These are phyloP conservation scores for Cabera pusaria DNA, from an alignment of 2,888 invertebrate genomes.

Conservation along the genomic window DNA sequence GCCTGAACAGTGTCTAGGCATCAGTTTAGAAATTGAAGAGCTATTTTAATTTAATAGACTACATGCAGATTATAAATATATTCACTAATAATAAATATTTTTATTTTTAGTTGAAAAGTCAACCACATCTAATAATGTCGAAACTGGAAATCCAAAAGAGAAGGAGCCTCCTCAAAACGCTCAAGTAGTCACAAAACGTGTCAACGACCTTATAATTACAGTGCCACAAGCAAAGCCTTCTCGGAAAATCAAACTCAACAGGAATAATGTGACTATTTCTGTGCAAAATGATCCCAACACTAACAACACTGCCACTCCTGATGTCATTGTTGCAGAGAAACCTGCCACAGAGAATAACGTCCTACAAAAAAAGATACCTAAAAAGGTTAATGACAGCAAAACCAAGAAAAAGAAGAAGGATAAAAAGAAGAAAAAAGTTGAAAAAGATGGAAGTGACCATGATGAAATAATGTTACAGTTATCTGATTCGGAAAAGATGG, in stretches of 20 bases:
- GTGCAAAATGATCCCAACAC: slow-evolving; percentile 13
- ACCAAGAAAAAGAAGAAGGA: slow-evolving; percentile 59
- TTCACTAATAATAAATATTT: too few relatives aligned
- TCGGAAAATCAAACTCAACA: slow-evolving; percentile 70
- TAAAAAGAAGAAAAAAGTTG: slow-evolving; percentile 45
- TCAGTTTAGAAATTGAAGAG: too few relatives aligned
- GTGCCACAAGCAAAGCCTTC: slow-evolving; percentile 58
- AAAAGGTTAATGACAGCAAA: slow-evolving; percentile 20
- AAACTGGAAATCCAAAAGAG: slow-evolving; percentile 14
- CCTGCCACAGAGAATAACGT: too few relatives aligned
- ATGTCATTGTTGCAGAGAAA: not conserved
- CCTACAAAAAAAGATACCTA: slow-evolving; percentile 8
- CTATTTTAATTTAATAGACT: too few relatives aligned
- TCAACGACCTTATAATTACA: slow-evolving; percentile 61
- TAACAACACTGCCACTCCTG: slow-evolving; percentile 9
- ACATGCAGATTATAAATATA: too few relatives aligned
- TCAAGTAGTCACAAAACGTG: slow-evolving; percentile 49
- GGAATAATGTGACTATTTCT: slow-evolving; percentile 43
- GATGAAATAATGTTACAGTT: slow-evolving; percentile 75
- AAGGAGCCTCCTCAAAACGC: slow-evolving; percentile 9
- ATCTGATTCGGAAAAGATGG: slow-evolving; percentile 77
- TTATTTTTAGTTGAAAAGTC: slow-evolving; percentile 39
- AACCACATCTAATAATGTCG: slow-evolving; percentile 14
- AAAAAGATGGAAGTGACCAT: slow-evolving; percentile 61
- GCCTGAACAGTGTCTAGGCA: too few relatives aligned